Conservation (phyloP, 2,888 invertebrate species). For the Drosophila pseudotakahashii region DNA sequence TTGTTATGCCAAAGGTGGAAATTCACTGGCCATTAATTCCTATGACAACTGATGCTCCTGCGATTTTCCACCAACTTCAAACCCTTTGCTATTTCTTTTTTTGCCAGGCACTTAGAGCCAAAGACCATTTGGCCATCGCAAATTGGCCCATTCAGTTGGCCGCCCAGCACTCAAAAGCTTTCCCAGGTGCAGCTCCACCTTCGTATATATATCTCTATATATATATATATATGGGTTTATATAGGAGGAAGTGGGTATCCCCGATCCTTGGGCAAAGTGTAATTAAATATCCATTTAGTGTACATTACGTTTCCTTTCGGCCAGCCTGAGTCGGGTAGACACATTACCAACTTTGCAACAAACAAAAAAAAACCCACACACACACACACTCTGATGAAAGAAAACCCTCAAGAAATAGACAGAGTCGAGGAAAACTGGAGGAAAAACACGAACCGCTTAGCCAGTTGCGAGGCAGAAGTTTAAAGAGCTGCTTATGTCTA, state of each 20-base stretch:
- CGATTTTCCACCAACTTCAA: conserved; percentile 5
- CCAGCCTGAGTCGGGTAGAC: conserved; percentile 67
- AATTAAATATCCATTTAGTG: conserved; percentile 79
- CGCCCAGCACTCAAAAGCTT: conserved; percentile 33
- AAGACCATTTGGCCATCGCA: conserved; percentile 28
- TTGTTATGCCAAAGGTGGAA: background rate
- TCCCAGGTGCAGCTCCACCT: conserved; percentile 33
- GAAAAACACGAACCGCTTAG: conserved; percentile 43
- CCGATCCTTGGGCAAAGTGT: conserved; percentile 59
- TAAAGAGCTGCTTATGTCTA: conserved; percentile 76
- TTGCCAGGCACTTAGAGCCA: conserved; percentile 32
- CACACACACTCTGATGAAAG: conserved; percentile 2
- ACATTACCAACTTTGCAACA: conserved; percentile 55
- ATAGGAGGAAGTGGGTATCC: conserved; percentile 2
- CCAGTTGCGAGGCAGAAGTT: conserved; percentile 52
- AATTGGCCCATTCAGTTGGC: conserved; percentile 26
- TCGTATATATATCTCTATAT: no score
- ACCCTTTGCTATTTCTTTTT: background rate
- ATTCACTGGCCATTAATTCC: conserved; percentile 11
- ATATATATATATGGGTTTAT: conserved; percentile 1
- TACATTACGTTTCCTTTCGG: conserved; percentile 74
- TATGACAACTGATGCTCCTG: conserved; percentile 19
- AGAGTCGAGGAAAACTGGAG: conserved; percentile 2
- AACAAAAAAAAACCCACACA: background rate
- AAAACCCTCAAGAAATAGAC: conserved; percentile 5